These are phyloP conservation scores for Menidia beryllina DNA, from an alignment of 2,113 vertebrate genomes.

Conservation along the genomic window DNA sequence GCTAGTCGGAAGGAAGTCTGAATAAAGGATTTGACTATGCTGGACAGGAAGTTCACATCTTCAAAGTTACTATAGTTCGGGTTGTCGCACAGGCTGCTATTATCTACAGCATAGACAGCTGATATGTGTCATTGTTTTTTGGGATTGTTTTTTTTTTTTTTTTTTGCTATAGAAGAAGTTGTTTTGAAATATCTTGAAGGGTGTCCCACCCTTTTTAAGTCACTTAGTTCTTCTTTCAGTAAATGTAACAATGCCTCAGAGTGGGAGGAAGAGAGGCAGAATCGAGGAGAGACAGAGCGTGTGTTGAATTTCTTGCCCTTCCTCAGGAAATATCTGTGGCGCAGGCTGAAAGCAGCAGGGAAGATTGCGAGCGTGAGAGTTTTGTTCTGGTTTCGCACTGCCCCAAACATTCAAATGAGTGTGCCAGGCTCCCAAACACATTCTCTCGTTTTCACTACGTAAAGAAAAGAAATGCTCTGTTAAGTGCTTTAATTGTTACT, in stretches of 20 bases:
- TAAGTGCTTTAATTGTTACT: no score
- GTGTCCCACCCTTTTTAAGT: constrained; percentile 5
- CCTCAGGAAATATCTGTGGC: constrained; percentile 84
- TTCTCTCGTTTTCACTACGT: constrained; percentile 16
- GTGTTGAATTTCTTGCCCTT: constrained; percentile 73
- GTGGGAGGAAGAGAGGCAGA: constrained; percentile 41
- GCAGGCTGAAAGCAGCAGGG: constrained; percentile 59
- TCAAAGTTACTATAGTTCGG: neutral
- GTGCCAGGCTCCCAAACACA: constrained; percentile 37
- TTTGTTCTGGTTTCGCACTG: constrained; percentile 45
- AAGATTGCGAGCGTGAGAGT: constrained; percentile 75
- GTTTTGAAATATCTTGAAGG: constrained; percentile 8
- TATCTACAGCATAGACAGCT: neutral
- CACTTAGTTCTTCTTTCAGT: constrained; percentile 45
- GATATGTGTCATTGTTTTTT: neutral
- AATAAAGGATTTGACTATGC: neutral
- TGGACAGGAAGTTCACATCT: neutral
- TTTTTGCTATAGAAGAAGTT: neutral
- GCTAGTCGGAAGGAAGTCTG: neutral
- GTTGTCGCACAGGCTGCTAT: neutral
- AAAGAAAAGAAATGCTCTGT: no score
- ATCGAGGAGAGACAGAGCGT: constrained; percentile 61
- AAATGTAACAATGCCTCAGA: constrained; percentile 61
- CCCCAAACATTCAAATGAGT: constrained; percentile 20
- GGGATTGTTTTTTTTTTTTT: neutral